phyloP scores from a whole-genome alignment of 1,140 invertebrate species.

The Calosoma granatense region DNA sequence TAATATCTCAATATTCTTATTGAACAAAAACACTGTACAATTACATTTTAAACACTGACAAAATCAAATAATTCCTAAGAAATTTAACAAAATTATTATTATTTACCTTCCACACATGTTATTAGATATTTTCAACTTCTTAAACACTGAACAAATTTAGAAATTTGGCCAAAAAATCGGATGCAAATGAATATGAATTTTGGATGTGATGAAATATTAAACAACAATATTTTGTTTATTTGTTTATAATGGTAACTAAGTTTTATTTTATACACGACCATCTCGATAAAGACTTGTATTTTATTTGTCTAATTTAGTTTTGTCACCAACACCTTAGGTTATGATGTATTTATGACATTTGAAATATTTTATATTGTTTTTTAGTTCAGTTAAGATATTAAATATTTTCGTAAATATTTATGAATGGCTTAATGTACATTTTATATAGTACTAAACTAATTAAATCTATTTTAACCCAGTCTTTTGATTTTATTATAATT shows the following conservation, averaged over 20 bases:
- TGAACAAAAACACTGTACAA: no score
- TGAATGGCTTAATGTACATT: background rate
- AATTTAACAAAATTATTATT: background rate
- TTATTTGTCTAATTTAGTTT: no score
- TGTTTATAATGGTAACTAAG: background rate
- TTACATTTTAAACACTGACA: no score
- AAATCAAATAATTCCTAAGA: background rate
- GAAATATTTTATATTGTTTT: background rate
- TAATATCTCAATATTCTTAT: no score
- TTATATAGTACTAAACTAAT: background rate
- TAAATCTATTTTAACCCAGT: background rate
- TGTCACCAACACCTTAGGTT: no score
- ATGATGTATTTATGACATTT: background rate
- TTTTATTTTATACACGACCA: background rate
- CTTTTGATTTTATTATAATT: background rate
- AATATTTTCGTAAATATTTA: background rate
- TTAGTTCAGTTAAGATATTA: background rate
- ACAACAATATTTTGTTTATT: slow-evolving; percentile 5
- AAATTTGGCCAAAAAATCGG: background rate
- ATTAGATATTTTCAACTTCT: background rate
- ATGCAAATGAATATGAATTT: background rate
- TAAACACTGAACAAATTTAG: background rate
- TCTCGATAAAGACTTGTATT: background rate
- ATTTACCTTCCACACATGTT: background rate
- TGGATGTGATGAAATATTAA: background rate